Evolutionary conservation across 2,113 vertebrate species (phyloP), one percentile per base, ranked within the genome.

Genomic region (Phyllostomus discolor): DNA sequence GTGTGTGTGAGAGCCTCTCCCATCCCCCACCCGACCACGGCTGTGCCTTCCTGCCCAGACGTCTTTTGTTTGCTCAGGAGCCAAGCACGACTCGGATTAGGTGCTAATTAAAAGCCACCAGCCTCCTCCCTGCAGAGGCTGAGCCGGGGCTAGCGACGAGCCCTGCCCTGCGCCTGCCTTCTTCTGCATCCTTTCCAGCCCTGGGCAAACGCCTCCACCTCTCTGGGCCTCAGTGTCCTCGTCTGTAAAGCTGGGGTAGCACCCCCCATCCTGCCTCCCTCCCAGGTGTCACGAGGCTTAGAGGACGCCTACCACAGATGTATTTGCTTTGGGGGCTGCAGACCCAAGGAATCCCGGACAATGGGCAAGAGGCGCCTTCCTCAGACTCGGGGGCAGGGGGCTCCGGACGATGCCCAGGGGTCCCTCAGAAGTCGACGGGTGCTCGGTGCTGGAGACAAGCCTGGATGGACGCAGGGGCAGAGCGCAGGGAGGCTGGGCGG

Each of bases 221-320:
- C n/a, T n/a, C n/a, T 22, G 4, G 43, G 59, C 84, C 90, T 96
- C 90, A 5, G 81, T 82, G 96, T 93, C 67, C 88, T 91, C 59
- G 12, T 62, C 67, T 73, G 31, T 78, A 70, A 72, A 95, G 76
- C 59, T 81, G 28, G 31, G 43, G 33, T 76, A n/a, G 48, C 16
- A 62, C 10, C 43, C 33, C 69, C 67, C 38, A 19, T 16, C 50
- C 54, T 87, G 31, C 43, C 52, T 33, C 76, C 59, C 62, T 80
- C 11, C 81, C 78, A 20, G 35, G 52, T n/a, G 10, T 88, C 80
- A 41, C 33, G 2, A 90, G 72, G 41, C 57, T 84, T 94, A 93
- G 62, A 92, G 83, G 59, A 87, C 38, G 76, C 41, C 31, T 59
- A 38, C 38, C 43, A n/a, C 14, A 6, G 1, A 8, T 72, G 5